Base-by-base conservation (phyloP, 2,888 invertebrate species). In the Herminia tarsipennalis region DNA sequence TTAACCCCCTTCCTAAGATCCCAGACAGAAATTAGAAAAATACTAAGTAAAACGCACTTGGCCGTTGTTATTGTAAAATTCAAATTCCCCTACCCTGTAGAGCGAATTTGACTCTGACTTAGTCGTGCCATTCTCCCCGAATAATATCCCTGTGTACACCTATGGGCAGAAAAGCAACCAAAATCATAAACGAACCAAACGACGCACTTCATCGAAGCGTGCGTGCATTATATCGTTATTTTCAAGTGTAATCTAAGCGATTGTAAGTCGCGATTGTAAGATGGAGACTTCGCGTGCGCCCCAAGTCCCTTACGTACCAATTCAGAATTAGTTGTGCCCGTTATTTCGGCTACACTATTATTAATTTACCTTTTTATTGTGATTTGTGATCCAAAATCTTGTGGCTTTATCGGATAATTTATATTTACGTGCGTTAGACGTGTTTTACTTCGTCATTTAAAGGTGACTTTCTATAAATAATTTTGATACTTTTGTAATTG, bases 221-320 rank as follows among this genome's bases (percentile, higher is more conserved):
- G 42, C 41, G 38, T 3, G 8, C 18, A 39, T 12, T 43, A 61
- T 48, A 48, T 65, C 74, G 79, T 79, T 76, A 76, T 61, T 66
- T 73, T 73, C 55, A 66, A 60, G 52, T 65, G 60, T 66, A 85
- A 84, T 81, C 83, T 78, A 76, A 70, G 66, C 73, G 83, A 85
- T 86, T 51, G 78, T 76, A 58, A 60, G 64, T 55, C 37, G 49
- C 71, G 84, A 85, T 86, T 77, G 75, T 64, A 33, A 70, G 81
- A 86, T 86, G 81, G 83, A 73, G 71, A 70, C 71, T 70, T 88
- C 66, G 88, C 88, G 87, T 88, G 88, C 33, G 27, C 36, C 33
- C 45, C 32, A 34, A 38, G 35, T 28, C 22, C 49, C 21, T 21
- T 42, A 58, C 50, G 16, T 13, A 52, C 38, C 29, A 24, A 41